Evolutionary conservation across 2,888 invertebrate species (phyloP).

Genomic region (Antitype chi): DNA sequence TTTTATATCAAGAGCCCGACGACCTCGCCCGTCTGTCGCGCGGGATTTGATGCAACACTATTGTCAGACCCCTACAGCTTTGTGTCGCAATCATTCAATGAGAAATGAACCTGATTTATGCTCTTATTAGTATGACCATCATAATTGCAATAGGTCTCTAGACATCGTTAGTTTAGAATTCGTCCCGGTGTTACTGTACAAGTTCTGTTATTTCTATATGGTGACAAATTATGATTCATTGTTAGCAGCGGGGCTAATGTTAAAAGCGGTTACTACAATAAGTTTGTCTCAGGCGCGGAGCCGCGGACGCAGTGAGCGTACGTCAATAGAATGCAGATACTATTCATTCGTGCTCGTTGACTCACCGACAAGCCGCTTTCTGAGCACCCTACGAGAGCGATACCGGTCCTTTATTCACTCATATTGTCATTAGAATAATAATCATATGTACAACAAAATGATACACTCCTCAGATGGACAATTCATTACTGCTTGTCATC

Average conservation of each 20-base stretch:
- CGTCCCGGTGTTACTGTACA: constrained; percentile 54
- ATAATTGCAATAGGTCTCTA: constrained; percentile 40
- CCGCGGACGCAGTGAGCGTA: constrained; percentile 72
- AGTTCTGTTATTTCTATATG: constrained; percentile 59
- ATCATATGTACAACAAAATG: constrained; percentile 51
- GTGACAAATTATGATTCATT: constrained; percentile 77
- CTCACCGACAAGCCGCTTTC: constrained; percentile 82
- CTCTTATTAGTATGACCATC: constrained; percentile 46
- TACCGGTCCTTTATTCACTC: constrained; percentile 60
- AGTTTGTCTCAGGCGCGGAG: constrained; percentile 75
- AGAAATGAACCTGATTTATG: constrained; percentile 70
- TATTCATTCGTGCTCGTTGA: constrained; percentile 83
- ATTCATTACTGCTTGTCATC: constrained; percentile 43
- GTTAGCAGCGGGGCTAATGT: constrained; percentile 72
- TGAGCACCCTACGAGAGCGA: constrained; percentile 69
- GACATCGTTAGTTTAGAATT: constrained; percentile 55
- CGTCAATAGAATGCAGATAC: constrained; percentile 85
- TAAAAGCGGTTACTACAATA: constrained; percentile 77
- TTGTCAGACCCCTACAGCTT: constrained; percentile 77
- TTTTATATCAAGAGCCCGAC: constrained; percentile 73
- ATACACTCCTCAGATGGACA: constrained; percentile 43
- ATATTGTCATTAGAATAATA: constrained; percentile 60
- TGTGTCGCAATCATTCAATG: constrained; percentile 72
- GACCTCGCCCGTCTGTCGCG: constrained; percentile 78
- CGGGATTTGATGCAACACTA: constrained; percentile 80